Evolutionary conservation across 2,113 vertebrate species (phyloP).

Genomic region (Menidia beryllina): DNA sequence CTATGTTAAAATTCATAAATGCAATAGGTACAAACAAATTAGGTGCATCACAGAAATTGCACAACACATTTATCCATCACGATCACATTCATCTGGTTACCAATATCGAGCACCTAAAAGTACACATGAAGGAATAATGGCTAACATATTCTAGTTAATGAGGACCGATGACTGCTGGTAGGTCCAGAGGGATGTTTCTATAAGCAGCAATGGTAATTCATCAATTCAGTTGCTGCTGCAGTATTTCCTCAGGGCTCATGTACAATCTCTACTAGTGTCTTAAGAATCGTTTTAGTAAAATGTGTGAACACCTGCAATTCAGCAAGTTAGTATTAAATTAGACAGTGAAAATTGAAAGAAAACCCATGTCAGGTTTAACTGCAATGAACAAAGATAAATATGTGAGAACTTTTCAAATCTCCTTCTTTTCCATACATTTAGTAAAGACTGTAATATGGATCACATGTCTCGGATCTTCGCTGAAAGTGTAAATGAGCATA

Average conservation of each 20-base stretch:
- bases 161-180: slow-evolving; percentile 14
- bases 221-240: slow-evolving; percentile 26
- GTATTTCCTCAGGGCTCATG: slow-evolving; percentile 56
- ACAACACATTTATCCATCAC: slow-evolving; percentile 48
- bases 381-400: slow-evolving; percentile 27
- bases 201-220: slow-evolving; percentile 36
- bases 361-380: slow-evolving; percentile 42
- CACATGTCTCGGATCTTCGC: slow-evolving; percentile 20
- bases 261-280: slow-evolving; percentile 33
- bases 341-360: slow-evolving; percentile 24
- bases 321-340: slow-evolving; percentile 19
- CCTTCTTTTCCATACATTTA: slow-evolving; percentile 15
- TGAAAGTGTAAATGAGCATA: slow-evolving; percentile 33
- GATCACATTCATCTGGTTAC: slow-evolving; percentile 47
- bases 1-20: slow-evolving; percentile 66
- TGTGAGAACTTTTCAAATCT: slow-evolving; percentile 40
- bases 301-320: slow-evolving; percentile 2
- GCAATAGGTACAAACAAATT: slow-evolving; percentile 69
- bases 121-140: slow-evolving; percentile 58
- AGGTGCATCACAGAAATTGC: slow-evolving; percentile 61
- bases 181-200: slow-evolving; percentile 32
- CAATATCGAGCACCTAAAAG: slow-evolving; percentile 48
- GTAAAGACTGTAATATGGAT: slow-evolving; percentile 13
- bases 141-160: slow-evolving; percentile 54
- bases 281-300: slow-evolving; percentile 19